These are phyloP conservation scores for Dendrophyllia cribrosa DNA, from an alignment of 64 coral and sea anemone species.

Conservation along the genomic window DNA sequence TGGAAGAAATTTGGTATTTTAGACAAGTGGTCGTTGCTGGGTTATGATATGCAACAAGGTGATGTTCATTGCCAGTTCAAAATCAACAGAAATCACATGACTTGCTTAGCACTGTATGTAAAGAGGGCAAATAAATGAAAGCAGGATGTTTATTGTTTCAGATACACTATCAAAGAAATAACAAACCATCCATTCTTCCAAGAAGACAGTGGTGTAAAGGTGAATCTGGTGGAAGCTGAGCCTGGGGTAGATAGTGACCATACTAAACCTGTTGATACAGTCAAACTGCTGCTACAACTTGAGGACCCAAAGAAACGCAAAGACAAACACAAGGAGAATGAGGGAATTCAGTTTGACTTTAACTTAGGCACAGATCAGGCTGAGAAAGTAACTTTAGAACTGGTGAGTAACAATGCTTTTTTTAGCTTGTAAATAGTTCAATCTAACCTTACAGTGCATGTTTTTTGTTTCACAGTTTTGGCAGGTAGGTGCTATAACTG, in stretches of 20 bases:
- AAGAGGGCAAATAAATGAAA: no score
- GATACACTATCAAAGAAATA: constrained; percentile 78
- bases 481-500: background rate
- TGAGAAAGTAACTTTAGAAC: constrained; percentile 87
- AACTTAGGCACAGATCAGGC: constrained; percentile 77
- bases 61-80: no score
- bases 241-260: constrained; percentile 14
- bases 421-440: background rate
- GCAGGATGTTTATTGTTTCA: constrained; percentile 8
- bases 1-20: no score
- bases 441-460: background rate
- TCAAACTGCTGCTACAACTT: constrained; percentile 84
- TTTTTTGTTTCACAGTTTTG: constrained; percentile 16
- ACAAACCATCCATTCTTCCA: constrained; percentile 89
- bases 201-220: constrained; percentile 90
- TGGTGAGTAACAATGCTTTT: constrained; percentile 65
- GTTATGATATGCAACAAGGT: no score
- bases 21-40: no score
- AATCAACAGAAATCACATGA: no score
- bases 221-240: constrained; percentile 60
- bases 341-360: constrained; percentile 94
- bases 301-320: constrained; percentile 91
- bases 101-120: no score
- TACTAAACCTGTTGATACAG: constrained; percentile 11
- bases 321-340: constrained; percentile 92